Evolutionary conservation across 2,888 invertebrate species (phyloP).

Genomic region (Erynnis tages): DNA sequence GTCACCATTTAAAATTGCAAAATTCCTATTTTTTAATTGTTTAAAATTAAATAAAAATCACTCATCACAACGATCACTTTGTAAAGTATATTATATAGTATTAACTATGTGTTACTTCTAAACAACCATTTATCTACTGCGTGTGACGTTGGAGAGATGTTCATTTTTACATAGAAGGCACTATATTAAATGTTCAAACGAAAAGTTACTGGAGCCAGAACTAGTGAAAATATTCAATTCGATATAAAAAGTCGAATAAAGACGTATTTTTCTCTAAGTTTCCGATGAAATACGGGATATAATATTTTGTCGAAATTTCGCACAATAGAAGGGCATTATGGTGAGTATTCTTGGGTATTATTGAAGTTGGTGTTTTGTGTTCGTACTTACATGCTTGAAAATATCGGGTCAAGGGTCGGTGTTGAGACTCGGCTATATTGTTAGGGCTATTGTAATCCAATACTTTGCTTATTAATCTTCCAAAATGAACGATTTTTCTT

Average conservation of each 20-base stretch:
- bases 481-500: too few relatives aligned
- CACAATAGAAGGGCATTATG: slow-evolving; percentile 13
- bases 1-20: neutral
- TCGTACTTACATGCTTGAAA: slow-evolving; percentile 18
- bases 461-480: neutral
- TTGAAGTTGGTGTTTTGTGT: slow-evolving; percentile 10
- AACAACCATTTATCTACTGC: too few relatives aligned
- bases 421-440: neutral
- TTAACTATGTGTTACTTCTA: too few relatives aligned
- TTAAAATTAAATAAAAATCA: too few relatives aligned
- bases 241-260: slow-evolving; percentile 1
- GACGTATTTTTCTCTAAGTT: neutral
- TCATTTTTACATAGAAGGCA: too few relatives aligned
- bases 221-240: slow-evolving; percentile 1
- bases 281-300: slow-evolving; percentile 10
- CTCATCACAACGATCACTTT: too few relatives aligned
- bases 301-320: slow-evolving; percentile 8
- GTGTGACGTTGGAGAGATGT: too few relatives aligned
- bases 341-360: slow-evolving; percentile 7
- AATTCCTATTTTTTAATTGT: too few relatives aligned
- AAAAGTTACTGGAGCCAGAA: neutral
- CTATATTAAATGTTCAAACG: too few relatives aligned
- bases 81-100: too few relatives aligned
- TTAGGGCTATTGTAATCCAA: neutral
- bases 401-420: slow-evolving; percentile 12